phyloP scores from a whole-genome alignment of 2,797 vertebrate genomes.

The Gambelia wislizenii region DNA sequence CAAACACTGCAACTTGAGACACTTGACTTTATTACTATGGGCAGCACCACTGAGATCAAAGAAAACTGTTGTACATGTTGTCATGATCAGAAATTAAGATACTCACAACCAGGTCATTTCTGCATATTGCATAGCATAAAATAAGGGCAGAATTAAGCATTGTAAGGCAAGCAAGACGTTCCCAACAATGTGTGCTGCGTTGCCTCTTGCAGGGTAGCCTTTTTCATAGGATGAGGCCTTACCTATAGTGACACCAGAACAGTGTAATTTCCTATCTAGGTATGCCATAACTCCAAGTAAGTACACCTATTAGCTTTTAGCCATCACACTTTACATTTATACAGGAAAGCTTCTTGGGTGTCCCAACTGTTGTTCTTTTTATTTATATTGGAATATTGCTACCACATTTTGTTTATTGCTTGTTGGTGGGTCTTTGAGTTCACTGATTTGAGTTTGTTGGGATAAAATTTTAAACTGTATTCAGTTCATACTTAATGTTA shows the following conservation, averaged over 20 bases:
- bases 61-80: neutral
- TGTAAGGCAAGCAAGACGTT: neutral
- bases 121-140: neutral
- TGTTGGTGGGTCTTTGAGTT: neutral
- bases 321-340: no score
- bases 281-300: no score
- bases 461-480: neutral
- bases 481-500: neutral
- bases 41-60: slow-evolving; percentile 8
- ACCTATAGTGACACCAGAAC: neutral
- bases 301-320: no score
- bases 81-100: neutral
- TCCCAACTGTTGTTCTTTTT: neutral
- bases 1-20: neutral
- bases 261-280: no score
- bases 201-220: no score
- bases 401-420: neutral
- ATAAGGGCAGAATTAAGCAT: neutral
- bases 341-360: no score
- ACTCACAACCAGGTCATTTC: neutral
- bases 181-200: no score
- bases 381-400: neutral
- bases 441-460: neutral
- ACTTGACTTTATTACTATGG: slow-evolving; percentile 1
- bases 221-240: neutral